These are phyloP conservation scores for Eriocheir sinensis DNA, from an alignment of 1,140 invertebrate species.

Conservation along the genomic window DNA sequence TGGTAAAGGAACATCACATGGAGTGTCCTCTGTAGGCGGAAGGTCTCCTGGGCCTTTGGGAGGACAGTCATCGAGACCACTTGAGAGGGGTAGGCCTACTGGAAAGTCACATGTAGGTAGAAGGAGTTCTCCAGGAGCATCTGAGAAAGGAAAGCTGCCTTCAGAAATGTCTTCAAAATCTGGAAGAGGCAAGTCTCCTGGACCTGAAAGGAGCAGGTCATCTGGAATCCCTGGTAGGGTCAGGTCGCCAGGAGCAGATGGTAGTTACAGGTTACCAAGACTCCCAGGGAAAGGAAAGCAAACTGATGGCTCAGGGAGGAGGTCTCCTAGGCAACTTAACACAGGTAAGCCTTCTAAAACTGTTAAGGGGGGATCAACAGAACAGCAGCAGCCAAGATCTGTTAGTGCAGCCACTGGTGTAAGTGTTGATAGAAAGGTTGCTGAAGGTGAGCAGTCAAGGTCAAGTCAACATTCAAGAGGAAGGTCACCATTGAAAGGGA, in stretches of 20 bases:
- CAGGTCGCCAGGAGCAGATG: constrained; percentile 18
- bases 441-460: neutral
- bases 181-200: constrained; percentile 30
- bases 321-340: neutral
- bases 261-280: constrained; percentile 44
- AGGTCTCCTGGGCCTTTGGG: constrained; percentile 37
- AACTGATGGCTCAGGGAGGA: neutral
- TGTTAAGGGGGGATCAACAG: neutral
- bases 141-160: neutral
- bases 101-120: neutral
- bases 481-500: constrained; percentile 23
- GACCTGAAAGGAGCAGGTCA: constrained; percentile 27
- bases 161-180: neutral
- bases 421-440: neutral
- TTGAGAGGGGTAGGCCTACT: constrained; percentile 39
- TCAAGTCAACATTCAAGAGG: neutral
- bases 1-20: constrained; percentile 35
- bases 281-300: constrained; percentile 3
- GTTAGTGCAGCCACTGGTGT: neutral
- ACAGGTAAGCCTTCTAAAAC: neutral
- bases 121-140: neutral
- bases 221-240: neutral
- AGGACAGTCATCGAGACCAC: constrained; percentile 1
- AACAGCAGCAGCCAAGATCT: neutral
- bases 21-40: neutral